Evolutionary conservation across 2,888 invertebrate genomes (phyloP), one percentile per base, ranked within the genome.

Genomic region (Helobdella robusta): DNA sequence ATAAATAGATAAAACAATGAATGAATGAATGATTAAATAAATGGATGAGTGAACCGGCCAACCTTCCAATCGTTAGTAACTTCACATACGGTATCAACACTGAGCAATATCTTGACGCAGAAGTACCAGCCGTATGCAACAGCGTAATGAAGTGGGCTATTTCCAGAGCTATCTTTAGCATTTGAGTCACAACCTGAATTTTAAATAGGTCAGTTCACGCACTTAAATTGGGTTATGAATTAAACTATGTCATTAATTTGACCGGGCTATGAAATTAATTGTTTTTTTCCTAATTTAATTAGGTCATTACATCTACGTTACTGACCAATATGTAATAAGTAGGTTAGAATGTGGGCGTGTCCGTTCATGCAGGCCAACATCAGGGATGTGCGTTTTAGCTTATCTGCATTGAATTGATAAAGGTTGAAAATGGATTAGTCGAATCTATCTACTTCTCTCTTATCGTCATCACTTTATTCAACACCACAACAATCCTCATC

Each of bases 91-190:
- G 80, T 81, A 1, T 74, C 75, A 23, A 74, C 76, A 68, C 81
- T 79, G 20, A 82, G 73, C 20, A 83, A 75, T 8, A 82, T 70
- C 50, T 81, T 77, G 32, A 81, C 73, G 66, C 78, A 78, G 70
- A 79, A 81, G 71, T 81, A 79, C 82, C 83, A 83, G 23, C 83
- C 83, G 72, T 83, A 83, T 0, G 82, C 82, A 58, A 81, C 79
- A 2, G 83, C 83, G 73, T 83, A 83, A 73, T 83, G 83, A 1
- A 81, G 75, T 2, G 80, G 72, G 0, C 81, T 77, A 73, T 83
- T 83, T 2, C 68, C 82, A 8, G 83, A 83, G 32, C 79, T 78
- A 71, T 83, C 83, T 0, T 74, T 74, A 5, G 74, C 72, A 68
- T 81, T 75, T 1, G 81, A 78, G 72, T 81, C 78, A 1, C 80